A percentile compares a stretch with the other conserved stretches of the same genome.
phyloP scores from a whole-genome alignment of 2,797 vertebrate genomes.

The Clamator glandarius region DNA sequence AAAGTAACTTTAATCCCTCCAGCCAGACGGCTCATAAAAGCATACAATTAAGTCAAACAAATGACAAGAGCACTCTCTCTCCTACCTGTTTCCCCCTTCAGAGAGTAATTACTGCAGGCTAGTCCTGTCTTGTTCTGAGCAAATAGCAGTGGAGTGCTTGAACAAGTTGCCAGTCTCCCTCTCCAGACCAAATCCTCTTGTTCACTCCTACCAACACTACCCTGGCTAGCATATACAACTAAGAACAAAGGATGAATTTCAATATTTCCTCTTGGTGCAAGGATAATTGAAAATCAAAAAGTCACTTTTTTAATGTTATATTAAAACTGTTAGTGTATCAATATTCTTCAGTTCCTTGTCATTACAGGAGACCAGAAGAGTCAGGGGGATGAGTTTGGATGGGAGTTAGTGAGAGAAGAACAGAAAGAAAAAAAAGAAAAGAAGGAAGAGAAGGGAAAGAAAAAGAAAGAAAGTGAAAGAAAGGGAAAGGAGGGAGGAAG shows the following conservation, averaged over 20 bases:
- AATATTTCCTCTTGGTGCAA: slow-evolving; percentile 76
- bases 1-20: slow-evolving; percentile 82
- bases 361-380: neutral
- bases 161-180: slow-evolving; percentile 22
- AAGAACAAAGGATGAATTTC: slow-evolving; percentile 72
- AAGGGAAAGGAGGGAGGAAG: too few species aligned
- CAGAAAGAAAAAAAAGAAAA: too few species aligned
- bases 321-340: slow-evolving; percentile 71
- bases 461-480: too few species aligned
- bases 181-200: neutral
- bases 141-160: slow-evolving; percentile 47
- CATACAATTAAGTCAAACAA: slow-evolving; percentile 81
- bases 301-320: slow-evolving; percentile 77
- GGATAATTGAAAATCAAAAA: slow-evolving; percentile 82
- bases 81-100: slow-evolving; percentile 77
- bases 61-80: slow-evolving; percentile 74
- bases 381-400: neutral
- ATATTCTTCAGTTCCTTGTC: slow-evolving; percentile 67
- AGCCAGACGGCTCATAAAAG: slow-evolving; percentile 77
- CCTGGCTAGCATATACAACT: slow-evolving; percentile 26
- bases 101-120: slow-evolving; percentile 75
- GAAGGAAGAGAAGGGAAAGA: neutral
- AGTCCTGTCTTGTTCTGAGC: slow-evolving; percentile 60
- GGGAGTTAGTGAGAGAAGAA: neutral
- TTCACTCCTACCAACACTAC: neutral